Evolutionary conservation across 2,113 vertebrate genomes (phyloP).

Genomic region (Suricata suricatta): DNA sequence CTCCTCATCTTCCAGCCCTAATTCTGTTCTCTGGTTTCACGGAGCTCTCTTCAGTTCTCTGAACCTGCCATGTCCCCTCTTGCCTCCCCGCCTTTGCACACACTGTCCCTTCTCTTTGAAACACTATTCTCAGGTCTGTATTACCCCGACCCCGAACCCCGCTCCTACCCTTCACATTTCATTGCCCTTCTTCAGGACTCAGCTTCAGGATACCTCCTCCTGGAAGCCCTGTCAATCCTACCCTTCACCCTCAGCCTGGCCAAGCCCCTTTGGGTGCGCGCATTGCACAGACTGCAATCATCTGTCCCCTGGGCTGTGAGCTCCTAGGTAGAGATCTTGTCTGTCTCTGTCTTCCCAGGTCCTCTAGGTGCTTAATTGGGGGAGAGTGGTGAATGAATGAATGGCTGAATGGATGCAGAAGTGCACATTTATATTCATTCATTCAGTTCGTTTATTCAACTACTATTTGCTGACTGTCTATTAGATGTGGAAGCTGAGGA

Average conservation of each 20-base stretch:
- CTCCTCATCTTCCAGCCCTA: background rate
- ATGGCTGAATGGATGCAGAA: background rate
- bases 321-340: background rate
- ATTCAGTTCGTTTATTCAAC: background rate
- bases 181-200: background rate
- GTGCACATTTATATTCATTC: background rate
- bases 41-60: background rate
- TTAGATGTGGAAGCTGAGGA: background rate
- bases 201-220: background rate
- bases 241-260: background rate
- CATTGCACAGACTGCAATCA: background rate
- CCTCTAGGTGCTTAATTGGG: background rate
- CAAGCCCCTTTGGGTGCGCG: accelerated
- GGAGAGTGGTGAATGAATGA: no score
- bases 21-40: background rate
- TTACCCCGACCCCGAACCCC: background rate
- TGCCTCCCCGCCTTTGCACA: background rate
- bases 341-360: background rate
- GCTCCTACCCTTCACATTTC: background rate
- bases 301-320: background rate
- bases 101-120: background rate
- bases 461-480: background rate
- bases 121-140: no score
- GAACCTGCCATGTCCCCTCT: background rate
- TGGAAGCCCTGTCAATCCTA: background rate